Base-by-base conservation (phyloP, 2,888 invertebrate genomes). In the Diabrotica balteata region DNA sequence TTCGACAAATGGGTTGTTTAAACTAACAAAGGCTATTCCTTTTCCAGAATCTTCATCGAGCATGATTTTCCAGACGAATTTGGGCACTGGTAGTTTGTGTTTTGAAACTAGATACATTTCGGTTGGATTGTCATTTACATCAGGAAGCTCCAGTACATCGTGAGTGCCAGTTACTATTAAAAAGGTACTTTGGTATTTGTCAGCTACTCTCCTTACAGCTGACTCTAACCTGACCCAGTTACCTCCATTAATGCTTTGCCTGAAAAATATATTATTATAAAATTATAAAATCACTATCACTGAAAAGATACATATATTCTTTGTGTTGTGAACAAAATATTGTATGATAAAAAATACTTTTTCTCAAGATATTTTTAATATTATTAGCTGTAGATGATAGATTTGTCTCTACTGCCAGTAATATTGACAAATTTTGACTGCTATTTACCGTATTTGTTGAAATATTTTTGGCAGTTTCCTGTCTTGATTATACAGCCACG, bases 191-290 rank as follows among this genome's bases (percentile, higher is more conserved):
- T 79, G 77, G 53, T 82, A 80, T 4, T 72, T 69, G 9, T 75
- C 78, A 2, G 86, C 85, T 7, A 82, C 66, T 54, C 79, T 80
- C 65, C 87, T 78, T 0, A 84, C 80, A 49, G 82, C 78, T 50
- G 78, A 77, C 78, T 88, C 87, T 0, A 87, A 76, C n/a, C 79
- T 77, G 61, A 82, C 77, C 87, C 87, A 87, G 75, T 87, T 87
- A 45, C 86, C 87, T 11, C 78, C 83, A 73, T 87, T 87, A 51
- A 87, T 82, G 42, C 11, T 53, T 69, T 75, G 73, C 76, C 76
- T 76, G 62, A 66, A 74, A 73, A 10, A 42, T 8, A 11, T 8
- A 53, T 52, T 45, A 9, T 4, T 5, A 32, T 17, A 59, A 22
- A 46, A 54, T 7, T 53, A 8, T 9, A 53, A 59, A 52, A 45